These are phyloP conservation scores for Nesogale talazaci DNA, from an alignment of 2,113 vertebrate genomes.

Conservation along the genomic window DNA sequence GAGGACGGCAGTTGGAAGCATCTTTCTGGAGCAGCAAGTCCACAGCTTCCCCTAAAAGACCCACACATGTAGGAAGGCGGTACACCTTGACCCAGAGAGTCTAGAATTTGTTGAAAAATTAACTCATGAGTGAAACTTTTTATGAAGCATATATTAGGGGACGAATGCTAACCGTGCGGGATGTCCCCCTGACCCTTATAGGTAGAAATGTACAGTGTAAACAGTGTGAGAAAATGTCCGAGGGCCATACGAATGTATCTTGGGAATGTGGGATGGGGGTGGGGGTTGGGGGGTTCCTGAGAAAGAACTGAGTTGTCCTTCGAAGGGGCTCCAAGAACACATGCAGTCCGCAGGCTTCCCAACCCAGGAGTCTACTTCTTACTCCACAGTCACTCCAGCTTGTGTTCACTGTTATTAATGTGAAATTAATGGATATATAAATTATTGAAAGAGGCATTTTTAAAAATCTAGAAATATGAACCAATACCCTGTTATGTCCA, in stretches of 20 bases:
- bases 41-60: neutral
- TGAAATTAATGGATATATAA: slow-evolving; percentile 59
- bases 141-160: slow-evolving; percentile 47
- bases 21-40: slow-evolving; percentile 56
- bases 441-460: slow-evolving; percentile 57
- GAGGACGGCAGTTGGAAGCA: slow-evolving; percentile 66
- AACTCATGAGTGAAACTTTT: slow-evolving; percentile 53
- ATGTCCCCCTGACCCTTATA: neutral
- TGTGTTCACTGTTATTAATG: slow-evolving; percentile 54
- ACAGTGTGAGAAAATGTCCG: neutral
- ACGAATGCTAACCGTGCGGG: neutral
- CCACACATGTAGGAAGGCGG: neutral
- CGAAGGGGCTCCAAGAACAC: slow-evolving; percentile 32
- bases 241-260: too few relatives aligned
- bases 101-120: slow-evolving; percentile 46
- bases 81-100: neutral
- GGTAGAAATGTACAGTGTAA: neutral
- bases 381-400: neutral
- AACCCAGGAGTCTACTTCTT: neutral
- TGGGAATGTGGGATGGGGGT: neutral
- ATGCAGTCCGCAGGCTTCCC: neutral
- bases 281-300: neutral
- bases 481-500: slow-evolving; percentile 28
- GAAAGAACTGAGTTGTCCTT: neutral
- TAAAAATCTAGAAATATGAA: slow-evolving; percentile 60